phyloP scores from a whole-genome alignment of 2,113 vertebrate genomes.

The Piprites chloris region DNA sequence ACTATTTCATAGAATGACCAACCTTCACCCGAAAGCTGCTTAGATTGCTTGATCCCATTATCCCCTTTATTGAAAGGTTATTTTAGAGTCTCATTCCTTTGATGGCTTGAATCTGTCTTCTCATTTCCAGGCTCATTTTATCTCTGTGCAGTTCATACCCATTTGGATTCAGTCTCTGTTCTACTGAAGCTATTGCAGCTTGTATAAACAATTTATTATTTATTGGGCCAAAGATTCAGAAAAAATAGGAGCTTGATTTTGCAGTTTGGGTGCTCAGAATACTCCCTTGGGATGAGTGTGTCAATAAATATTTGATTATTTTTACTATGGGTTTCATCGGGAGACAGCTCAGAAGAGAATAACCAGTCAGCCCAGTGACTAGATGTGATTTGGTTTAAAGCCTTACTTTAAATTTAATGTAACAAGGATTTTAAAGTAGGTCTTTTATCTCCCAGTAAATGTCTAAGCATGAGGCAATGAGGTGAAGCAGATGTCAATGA shows the following conservation, averaged over 20 bases:
- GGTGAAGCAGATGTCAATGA: background rate
- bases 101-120: conserved; percentile 29
- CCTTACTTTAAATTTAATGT: background rate
- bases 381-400: background rate
- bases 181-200: background rate
- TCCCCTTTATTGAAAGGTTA: conserved; percentile 15
- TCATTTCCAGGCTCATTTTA: conserved; percentile 44
- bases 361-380: background rate
- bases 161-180: conserved; percentile 13
- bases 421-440: background rate
- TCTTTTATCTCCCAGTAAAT: background rate
- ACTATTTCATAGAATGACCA: conserved; percentile 13
- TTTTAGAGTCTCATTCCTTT: conserved; percentile 39
- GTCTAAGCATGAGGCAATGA: background rate
- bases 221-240: background rate
- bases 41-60: conserved; percentile 47
- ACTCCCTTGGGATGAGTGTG: background rate
- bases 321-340: background rate
- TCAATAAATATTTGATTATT: conserved; percentile 23
- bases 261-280: background rate
- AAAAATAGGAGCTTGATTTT: conserved; percentile 1
- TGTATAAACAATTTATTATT: conserved; percentile 15
- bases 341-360: background rate
- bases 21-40: conserved; percentile 4
- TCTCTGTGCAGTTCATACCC: background rate